Evolutionary conservation across 1,140 invertebrate genomes (phyloP).

Genomic region (Hydropsyche tenuis): DNA sequence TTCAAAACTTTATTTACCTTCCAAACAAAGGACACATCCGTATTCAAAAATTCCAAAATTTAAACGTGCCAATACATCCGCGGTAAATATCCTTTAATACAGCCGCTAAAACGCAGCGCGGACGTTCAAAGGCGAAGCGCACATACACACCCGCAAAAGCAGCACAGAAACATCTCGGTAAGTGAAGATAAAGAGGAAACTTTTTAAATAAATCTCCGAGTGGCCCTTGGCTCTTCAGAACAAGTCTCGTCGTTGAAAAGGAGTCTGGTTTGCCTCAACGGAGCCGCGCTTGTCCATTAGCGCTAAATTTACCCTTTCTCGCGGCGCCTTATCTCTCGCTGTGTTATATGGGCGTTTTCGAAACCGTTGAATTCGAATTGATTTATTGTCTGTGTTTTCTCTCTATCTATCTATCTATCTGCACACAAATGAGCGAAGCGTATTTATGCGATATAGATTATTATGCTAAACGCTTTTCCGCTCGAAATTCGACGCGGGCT

Average conservation of each 20-base stretch:
- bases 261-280: slow-evolving; percentile 30
- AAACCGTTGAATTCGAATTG: slow-evolving; percentile 13
- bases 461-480: too few species aligned
- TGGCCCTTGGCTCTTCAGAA: slow-evolving; percentile 42
- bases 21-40: too few species aligned
- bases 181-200: slow-evolving; percentile 46
- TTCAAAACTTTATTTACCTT: too few species aligned
- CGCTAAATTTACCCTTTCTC: slow-evolving; percentile 29
- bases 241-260: slow-evolving; percentile 35
- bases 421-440: too few species aligned
- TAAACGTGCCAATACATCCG: not conserved
- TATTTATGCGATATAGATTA: too few species aligned
- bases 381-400: not conserved
- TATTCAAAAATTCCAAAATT: too few species aligned
- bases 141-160: not conserved
- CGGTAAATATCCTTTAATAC: slow-evolving; percentile 17
- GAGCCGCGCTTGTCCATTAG: slow-evolving; percentile 33
- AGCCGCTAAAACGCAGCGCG: not conserved
- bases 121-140: too few species aligned
- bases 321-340: not conserved
- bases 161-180: slow-evolving; percentile 10
- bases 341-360: not conserved
- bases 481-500: too few species aligned
- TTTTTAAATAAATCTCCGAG: slow-evolving; percentile 49
- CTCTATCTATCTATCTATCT: too few species aligned